Base-by-base conservation (phyloP, 2,797 vertebrate species). In the Sphenopsis melanotis region DNA sequence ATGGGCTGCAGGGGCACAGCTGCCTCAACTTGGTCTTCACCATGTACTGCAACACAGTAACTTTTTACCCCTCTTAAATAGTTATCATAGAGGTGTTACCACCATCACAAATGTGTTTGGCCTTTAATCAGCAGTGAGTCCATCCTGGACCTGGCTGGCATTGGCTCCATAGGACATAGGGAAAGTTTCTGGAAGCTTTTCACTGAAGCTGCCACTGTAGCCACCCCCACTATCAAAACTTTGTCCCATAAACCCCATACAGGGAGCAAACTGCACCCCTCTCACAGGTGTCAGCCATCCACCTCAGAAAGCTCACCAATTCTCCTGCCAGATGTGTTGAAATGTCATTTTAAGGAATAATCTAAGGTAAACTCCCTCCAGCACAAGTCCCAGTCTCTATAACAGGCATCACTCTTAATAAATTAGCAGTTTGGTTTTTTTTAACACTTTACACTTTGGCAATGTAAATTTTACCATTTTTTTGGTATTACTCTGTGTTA, bases 351-450 rank as follows among this genome's bases (percentile, higher is more conserved):
- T 65, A 63, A 56, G 17, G 29, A 70, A 39, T 23, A 64, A 39
- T 23, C 47, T 66, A 55, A 47, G 19, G 22, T 61, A 18, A 72
- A 83, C 11, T 44, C 30, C 37, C 14, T 71, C 42, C 21, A 69
- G 42, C 12, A 47, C 24, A 37, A 5, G 3, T 44, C 27, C 23
- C n/a, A 53, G 23, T 47, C 23, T 60, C 76, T 72, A 21, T 24
- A 83, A 50, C 6, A 68, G 27, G 6, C 14, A 30, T 27, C 15
- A 68, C 32, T 42, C 36, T 32, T 70, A 36, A 64, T 20, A 50
- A 57, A 81, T 32, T 37, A 41, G 2, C 42, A 3, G 0, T 36
- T 60, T n/a, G 2, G 0, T 2, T 41, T 7, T 42, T 46, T 77
- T 65, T 29, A 12, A 66, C 8, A 34, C 10, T 37, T 64, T 27